Percentiles rank a stretch among this genome's conserved stretches.
These are phyloP conservation scores for Aulostomus chinensis DNA, from an alignment of 2,797 vertebrate genomes.

Conservation along the genomic window DNA sequence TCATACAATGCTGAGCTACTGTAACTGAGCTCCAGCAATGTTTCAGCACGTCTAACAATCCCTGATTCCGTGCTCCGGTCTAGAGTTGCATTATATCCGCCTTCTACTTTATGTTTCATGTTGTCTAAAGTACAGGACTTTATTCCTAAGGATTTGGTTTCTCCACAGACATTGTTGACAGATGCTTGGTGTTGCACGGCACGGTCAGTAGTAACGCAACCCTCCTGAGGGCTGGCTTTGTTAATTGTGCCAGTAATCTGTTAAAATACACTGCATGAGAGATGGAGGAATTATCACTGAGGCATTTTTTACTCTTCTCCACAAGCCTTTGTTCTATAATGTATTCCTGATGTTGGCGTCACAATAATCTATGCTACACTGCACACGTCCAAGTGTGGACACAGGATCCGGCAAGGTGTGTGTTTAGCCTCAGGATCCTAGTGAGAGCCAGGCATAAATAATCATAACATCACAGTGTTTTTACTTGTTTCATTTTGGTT, in stretches of 20 bases:
- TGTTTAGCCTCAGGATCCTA: slow-evolving; percentile 21
- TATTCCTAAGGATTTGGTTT: slow-evolving; percentile 45
- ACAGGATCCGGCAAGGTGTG: slow-evolving; percentile 44
- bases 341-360: slow-evolving; percentile 53
- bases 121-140: slow-evolving; percentile 46
- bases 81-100: slow-evolving; percentile 43
- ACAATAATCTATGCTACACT: slow-evolving; percentile 36
- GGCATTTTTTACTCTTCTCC: slow-evolving; percentile 50
- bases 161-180: slow-evolving; percentile 41
- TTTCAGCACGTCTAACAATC: slow-evolving; percentile 59
- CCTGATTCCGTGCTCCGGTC: slow-evolving; percentile 21
- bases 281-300: slow-evolving; percentile 43
- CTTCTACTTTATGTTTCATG: slow-evolving; percentile 52
- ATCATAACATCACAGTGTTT: slow-evolving; percentile 27
- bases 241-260: slow-evolving; percentile 65
- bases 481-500: slow-evolving; percentile 38
- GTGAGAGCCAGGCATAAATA: slow-evolving; percentile 39
- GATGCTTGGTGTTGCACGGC: slow-evolving; percentile 49
- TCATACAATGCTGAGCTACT: slow-evolving; percentile 45
- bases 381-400: slow-evolving; percentile 36
- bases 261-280: slow-evolving; percentile 45
- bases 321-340: slow-evolving; percentile 61
- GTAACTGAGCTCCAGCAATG: slow-evolving; percentile 45
- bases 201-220: slow-evolving; percentile 32
- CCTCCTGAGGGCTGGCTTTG: slow-evolving; percentile 30